Base-by-base conservation (phyloP, 1,140 invertebrate species). In the Trichogramma pretiosum region DNA sequence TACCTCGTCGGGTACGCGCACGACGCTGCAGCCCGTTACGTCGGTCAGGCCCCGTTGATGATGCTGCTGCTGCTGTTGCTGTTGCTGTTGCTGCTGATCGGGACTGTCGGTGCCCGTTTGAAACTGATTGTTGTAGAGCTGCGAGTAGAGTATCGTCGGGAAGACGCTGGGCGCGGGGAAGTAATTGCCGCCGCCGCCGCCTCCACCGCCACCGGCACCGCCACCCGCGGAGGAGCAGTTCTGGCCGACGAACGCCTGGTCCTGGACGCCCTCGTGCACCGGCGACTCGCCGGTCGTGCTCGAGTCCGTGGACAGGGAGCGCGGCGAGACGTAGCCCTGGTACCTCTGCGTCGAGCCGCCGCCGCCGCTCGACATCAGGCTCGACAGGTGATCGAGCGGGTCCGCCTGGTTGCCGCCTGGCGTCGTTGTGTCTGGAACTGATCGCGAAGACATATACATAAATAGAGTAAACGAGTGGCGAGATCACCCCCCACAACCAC, bases 251-350 rank as follows among this genome's bases (percentile, higher is more conserved):
- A 81, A 73, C 22, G 61, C 61, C 39, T 66, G 71, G 52, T 87
- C 83, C 61, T 87, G 84, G n/a, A n/a, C n/a, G n/a, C n/a, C n/a
- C 59, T 87, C 84, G 67, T 87, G 84, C 2, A 87, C 84, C 1
- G 84, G 85, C 16, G 84, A 86, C 59, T 87, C 85, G n/a, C n/a
- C n/a, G 1, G 84, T 85, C 48, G 85, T 82, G 11, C 84, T 87
- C n/a, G 84, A 87, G 56, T 85, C 83, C 54, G 85, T 84, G 40
- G 84, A 86, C 17, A 89, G 59, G 2, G 84, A 86, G 18, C 85
- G 71, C 0, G 84, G 83, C 0, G 72, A 74, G 5, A 73, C 70
- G 55, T 72, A 73, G 22, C 70, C 68, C 22, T 72, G 67, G 49
- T 71, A 72, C 56, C 68, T 63, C 34, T 70, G 70, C 9, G 52